A percentile compares a stretch with the other conserved stretches of the same genome.
Evolutionary conservation across 1,140 invertebrate genomes (phyloP).

Genomic region (Panagrolaimus sp.): DNA sequence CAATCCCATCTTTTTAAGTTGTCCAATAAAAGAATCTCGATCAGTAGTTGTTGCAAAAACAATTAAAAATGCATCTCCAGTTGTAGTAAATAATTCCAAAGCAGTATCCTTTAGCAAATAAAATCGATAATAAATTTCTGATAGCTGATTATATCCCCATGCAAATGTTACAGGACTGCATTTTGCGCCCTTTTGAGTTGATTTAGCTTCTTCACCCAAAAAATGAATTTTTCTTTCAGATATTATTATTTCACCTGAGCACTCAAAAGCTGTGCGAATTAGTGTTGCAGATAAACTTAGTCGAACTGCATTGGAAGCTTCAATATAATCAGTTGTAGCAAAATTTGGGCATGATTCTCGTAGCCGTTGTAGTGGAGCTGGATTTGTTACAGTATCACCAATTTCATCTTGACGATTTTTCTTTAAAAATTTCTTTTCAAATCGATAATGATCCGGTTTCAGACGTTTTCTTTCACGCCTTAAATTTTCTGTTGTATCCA

Average conservation of each 20-base stretch:
- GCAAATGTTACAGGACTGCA: conserved; percentile 64
- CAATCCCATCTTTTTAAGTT: conserved; percentile 63
- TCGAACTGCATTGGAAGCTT: conserved; percentile 62
- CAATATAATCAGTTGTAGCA: conserved; percentile 36
- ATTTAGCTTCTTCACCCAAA: conserved; percentile 48
- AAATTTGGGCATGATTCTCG: conserved; percentile 25
- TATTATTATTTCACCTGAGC: conserved; percentile 71
- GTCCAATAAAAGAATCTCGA: conserved; percentile 64
- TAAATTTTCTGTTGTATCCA: conserved; percentile 84
- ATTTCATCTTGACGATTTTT: conserved; percentile 3
- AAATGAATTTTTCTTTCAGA: conserved; percentile 58
- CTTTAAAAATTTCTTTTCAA: conserved; percentile 58
- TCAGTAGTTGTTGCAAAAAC: conserved; percentile 69
- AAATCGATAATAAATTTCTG: conserved; percentile 70
- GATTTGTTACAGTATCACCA: not conserved
- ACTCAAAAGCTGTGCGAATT: conserved; percentile 70
- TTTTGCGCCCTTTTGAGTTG: conserved; percentile 42
- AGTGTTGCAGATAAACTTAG: conserved; percentile 64
- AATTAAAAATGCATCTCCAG: conserved; percentile 71
- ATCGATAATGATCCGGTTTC: conserved; percentile 71
- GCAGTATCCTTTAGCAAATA: conserved; percentile 75
- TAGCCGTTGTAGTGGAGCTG: conserved; percentile 26
- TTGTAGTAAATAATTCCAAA: conserved; percentile 74
- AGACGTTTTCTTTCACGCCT: conserved; percentile 73
- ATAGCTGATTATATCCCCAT: conserved; percentile 71